These are phyloP conservation scores for Brachycybe producta DNA, from an alignment of 2,888 invertebrate species.

Conservation along the genomic window DNA sequence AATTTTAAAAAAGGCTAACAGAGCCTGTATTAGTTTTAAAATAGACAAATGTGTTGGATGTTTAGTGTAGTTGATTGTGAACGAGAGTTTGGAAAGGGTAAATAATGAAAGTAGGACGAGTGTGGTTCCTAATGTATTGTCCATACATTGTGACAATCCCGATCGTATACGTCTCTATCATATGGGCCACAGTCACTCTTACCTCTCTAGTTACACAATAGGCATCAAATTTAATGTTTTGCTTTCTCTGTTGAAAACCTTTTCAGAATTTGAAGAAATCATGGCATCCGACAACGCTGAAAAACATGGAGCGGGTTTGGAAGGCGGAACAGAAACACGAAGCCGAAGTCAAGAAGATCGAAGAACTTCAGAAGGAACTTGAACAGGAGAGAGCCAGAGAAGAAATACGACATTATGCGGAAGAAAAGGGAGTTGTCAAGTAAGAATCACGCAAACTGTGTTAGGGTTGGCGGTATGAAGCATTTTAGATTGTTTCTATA, in stretches of 20 bases:
- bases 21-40: not conserved
- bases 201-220: no score
- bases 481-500: not conserved
- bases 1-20: not conserved
- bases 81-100: no score
- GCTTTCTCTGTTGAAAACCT: no score
- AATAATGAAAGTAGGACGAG: no score
- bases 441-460: conserved; percentile 20
- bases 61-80: no score
- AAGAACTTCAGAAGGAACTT: conserved; percentile 53
- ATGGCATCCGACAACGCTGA: conserved; percentile 65
- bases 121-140: no score
- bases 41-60: not conserved
- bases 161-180: no score
- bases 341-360: conserved; percentile 52
- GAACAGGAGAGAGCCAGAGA: conserved; percentile 51
- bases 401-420: conserved; percentile 48
- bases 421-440: conserved; percentile 40
- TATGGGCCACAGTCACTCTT: no score
- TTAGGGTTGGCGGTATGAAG: not conserved
- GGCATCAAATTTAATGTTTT: no score
- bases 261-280: conserved; percentile 59
- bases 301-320: conserved; percentile 64
- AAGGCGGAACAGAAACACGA: conserved; percentile 59
- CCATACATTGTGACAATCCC: no score